These are phyloP conservation scores for Typhlichthys subterraneus DNA, from an alignment of 2,797 vertebrate genomes.

Conservation along the genomic window DNA sequence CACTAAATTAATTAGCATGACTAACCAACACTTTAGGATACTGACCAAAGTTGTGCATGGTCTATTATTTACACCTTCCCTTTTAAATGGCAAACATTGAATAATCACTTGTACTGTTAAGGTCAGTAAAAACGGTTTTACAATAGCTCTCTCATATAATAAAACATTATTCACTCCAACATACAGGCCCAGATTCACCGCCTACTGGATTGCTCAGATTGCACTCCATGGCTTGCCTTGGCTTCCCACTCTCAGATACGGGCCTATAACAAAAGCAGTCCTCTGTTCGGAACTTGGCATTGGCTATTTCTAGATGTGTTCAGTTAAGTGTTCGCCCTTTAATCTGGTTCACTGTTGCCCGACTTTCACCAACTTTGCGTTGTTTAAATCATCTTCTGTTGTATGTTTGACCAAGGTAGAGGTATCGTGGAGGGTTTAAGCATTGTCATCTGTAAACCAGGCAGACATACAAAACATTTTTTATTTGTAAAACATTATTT, in stretches of 20 bases:
- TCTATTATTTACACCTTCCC: slow-evolving; percentile 44
- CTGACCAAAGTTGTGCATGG: slow-evolving; percentile 14
- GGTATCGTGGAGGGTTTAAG: slow-evolving; percentile 53
- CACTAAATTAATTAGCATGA: not conserved
- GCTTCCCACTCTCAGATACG: slow-evolving; percentile 19
- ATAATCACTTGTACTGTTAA: slow-evolving; percentile 29
- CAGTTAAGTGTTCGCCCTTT: slow-evolving; percentile 44
- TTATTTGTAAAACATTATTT: too few relatives aligned
- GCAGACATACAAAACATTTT: not conserved
- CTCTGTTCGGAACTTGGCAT: slow-evolving; percentile 18
- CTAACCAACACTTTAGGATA: not conserved
- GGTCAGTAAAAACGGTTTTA: slow-evolving; percentile 27
- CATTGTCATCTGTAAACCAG: slow-evolving; percentile 57
- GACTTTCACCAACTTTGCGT: slow-evolving; percentile 15
- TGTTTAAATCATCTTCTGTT: slow-evolving; percentile 36
- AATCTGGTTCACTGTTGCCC: slow-evolving; percentile 17
- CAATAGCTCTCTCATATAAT: slow-evolving; percentile 16
- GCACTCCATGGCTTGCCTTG: slow-evolving; percentile 1
- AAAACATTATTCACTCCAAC: slow-evolving; percentile 4
- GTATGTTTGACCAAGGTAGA: slow-evolving; percentile 23
- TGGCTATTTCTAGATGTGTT: slow-evolving; percentile 47
- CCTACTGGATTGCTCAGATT: slow-evolving; percentile 5
- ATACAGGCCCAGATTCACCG: slow-evolving; percentile 27
- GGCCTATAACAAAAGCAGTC: slow-evolving; percentile 16
- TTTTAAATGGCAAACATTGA: slow-evolving; percentile 33